A percentile compares a stretch with the other conserved stretches of the same genome.
These are phyloP conservation scores for Oreotrochilus melanogaster DNA, from an alignment of 2,113 vertebrate species.

Conservation along the genomic window DNA sequence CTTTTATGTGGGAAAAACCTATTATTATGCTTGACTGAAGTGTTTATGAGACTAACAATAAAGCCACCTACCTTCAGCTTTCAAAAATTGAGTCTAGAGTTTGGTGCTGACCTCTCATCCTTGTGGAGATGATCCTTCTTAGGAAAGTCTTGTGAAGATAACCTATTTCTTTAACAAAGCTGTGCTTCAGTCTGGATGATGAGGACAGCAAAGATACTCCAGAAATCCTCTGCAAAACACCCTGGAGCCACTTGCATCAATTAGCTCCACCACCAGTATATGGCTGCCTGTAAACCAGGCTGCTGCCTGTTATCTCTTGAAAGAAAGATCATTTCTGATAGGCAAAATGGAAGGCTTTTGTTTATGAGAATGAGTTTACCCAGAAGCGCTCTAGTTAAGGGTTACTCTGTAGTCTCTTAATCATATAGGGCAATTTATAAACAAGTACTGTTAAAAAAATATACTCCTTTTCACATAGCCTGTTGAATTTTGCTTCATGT, in stretches of 20 bases:
- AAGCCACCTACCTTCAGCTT: background rate
- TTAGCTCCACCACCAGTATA: background rate
- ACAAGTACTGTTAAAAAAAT: background rate
- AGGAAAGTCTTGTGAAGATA: background rate
- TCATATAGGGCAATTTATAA: background rate
- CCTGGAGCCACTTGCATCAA: background rate
- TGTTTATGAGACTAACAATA: background rate
- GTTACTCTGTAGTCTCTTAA: background rate
- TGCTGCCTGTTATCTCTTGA: background rate
- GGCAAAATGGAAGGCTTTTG: background rate
- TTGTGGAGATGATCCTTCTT: background rate
- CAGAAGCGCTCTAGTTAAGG: background rate
- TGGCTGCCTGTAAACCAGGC: background rate
- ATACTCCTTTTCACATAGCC: background rate
- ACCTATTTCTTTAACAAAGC: background rate
- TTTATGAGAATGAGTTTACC: background rate
- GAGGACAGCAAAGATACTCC: background rate
- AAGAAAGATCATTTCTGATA: background rate
- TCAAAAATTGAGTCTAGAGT: background rate
- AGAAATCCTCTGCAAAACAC: background rate
- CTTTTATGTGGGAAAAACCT: slow-evolving; percentile 43
- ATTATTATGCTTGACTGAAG: slow-evolving; percentile 37
- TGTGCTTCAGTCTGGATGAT: background rate
- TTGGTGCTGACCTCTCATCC: background rate
- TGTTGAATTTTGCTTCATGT: background rate